These are phyloP conservation scores for Caenorhabditis sulstoni DNA, from an alignment of 2,888 invertebrate species.

Conservation along the genomic window DNA sequence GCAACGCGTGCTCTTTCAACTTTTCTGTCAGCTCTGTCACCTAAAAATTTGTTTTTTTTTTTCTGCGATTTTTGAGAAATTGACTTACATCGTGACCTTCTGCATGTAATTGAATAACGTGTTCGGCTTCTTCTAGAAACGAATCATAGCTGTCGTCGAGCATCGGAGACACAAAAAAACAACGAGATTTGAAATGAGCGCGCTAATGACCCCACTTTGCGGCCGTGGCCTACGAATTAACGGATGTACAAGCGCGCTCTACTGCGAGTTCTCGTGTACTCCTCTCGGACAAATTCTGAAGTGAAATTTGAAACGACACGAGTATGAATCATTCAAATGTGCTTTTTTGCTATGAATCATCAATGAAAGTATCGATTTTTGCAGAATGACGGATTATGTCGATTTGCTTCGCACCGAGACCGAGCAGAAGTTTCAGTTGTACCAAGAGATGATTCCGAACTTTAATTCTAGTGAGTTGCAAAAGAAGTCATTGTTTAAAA, in stretches of 20 bases:
- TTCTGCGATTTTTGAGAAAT: neutral
- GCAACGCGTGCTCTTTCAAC: constrained; percentile 10
- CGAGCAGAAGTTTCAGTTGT: constrained; percentile 5
- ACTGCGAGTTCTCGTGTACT: constrained; percentile 12
- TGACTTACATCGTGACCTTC: constrained; percentile 36
- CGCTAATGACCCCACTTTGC: neutral
- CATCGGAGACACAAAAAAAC: neutral
- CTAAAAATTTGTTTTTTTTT: constrained; percentile 15
- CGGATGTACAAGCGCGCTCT: constrained; percentile 11
- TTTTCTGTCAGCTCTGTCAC: neutral
- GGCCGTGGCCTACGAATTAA: constrained; percentile 19
- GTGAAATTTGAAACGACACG: constrained; percentile 17
- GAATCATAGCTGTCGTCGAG: constrained; percentile 35
- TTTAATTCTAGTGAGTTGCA: constrained; percentile 25
- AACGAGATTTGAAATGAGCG: neutral
- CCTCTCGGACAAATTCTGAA: constrained; percentile 25
- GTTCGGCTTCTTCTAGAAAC: constrained; percentile 37
- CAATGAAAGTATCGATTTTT: constrained; percentile 9
- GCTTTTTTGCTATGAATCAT: neutral
- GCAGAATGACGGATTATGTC: constrained; percentile 13
- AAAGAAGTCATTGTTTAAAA: neutral
- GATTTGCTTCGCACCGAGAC: constrained; percentile 5
- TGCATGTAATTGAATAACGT: constrained; percentile 15
- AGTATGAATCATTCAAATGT: constrained; percentile 32
- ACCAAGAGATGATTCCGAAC: constrained; percentile 34